Percentiles rank a stretch among this genome's conserved stretches.
These are phyloP conservation scores for Fragum fragum DNA, from an alignment of 2,888 invertebrate species.

Conservation along the genomic window DNA sequence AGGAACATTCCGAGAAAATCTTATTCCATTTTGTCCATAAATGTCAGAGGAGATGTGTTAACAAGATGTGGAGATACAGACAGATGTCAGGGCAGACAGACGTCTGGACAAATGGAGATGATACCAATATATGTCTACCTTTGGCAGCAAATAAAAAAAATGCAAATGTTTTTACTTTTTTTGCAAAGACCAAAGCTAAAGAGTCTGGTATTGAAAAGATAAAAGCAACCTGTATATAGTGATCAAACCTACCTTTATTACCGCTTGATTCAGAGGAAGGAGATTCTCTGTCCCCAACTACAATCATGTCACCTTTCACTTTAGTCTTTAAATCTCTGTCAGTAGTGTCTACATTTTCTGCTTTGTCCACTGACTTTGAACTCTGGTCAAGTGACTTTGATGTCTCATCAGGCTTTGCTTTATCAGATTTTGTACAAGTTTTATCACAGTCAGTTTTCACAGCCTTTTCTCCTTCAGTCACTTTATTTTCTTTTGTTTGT, in stretches of 20 bases:
- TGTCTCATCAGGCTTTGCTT: slow-evolving; percentile 1
- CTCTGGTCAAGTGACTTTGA: slow-evolving; percentile 9
- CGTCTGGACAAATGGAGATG: background rate
- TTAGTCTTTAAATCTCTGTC: slow-evolving; percentile 73
- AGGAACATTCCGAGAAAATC: no score
- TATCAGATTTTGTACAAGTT: background rate
- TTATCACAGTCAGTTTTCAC: background rate
- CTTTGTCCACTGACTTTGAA: slow-evolving; percentile 1
- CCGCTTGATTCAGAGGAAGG: slow-evolving; percentile 77
- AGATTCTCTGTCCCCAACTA: slow-evolving; percentile 81
- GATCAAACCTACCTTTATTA: slow-evolving; percentile 70
- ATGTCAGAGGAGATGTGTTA: no score
- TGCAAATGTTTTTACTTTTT: no score
- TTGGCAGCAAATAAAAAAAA: no score
- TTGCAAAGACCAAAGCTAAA: no score
- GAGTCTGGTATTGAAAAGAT: no score
- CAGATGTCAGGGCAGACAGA: no score
- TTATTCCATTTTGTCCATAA: no score
- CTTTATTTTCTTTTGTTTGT: background rate
- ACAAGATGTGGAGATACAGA: no score
- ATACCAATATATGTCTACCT: no score
- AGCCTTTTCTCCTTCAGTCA: background rate
- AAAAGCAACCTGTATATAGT: no score
- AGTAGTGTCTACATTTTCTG: background rate
- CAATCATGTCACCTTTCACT: slow-evolving; percentile 82